Conservation (phyloP, 2,113 vertebrate species). For the Spilogale gracilis region DNA sequence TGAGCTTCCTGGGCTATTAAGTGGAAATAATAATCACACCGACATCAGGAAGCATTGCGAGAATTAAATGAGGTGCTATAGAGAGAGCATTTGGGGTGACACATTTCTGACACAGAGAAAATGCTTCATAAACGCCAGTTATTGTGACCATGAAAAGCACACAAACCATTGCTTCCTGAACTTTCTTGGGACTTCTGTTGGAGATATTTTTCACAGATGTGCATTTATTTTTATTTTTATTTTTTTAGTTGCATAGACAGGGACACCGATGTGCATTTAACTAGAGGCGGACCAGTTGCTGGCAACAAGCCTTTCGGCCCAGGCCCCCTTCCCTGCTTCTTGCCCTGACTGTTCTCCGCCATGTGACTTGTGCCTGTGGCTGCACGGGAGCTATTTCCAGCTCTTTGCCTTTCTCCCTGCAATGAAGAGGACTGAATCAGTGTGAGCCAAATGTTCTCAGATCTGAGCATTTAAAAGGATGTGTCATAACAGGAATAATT, state of each 20-base stretch:
- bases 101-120: neutral
- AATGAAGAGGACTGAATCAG: constrained; percentile 55
- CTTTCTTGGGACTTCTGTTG: neutral
- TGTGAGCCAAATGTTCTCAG: constrained; percentile 72
- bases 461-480: constrained; percentile 70
- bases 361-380: constrained; percentile 35
- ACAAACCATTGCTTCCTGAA: neutral
- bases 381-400: constrained; percentile 72
- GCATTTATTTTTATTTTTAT: neutral
- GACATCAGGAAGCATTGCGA: neutral
- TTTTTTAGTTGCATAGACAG: neutral
- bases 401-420: constrained; percentile 26
- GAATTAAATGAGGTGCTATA: neutral
- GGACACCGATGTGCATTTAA: neutral
- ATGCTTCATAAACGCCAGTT: neutral
- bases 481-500: constrained; percentile 78
- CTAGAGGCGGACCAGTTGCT: neutral
- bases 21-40: neutral
- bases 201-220: neutral
- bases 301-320: neutral
- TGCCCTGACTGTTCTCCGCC: constrained; percentile 2
- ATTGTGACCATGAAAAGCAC: neutral
- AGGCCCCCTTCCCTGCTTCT: neutral
- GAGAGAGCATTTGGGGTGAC: neutral
- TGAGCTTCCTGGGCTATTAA: neutral